Conservation (phyloP, 2,113 vertebrate genomes). For the Romanogobio albipinnatus region DNA sequence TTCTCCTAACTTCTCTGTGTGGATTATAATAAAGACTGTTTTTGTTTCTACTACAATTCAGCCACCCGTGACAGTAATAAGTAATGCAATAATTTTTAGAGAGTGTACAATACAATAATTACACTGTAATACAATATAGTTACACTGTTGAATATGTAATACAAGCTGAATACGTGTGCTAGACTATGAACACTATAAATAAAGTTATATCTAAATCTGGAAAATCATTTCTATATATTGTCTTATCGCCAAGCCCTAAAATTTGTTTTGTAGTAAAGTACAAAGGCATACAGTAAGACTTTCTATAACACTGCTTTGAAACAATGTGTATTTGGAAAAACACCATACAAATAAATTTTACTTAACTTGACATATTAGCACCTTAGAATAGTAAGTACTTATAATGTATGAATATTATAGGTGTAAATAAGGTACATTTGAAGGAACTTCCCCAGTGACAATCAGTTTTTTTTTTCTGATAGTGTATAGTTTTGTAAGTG, state of each 20-base stretch:
- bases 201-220: background rate
- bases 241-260: background rate
- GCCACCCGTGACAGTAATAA: too few species aligned
- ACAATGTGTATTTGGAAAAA: background rate
- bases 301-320: background rate
- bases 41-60: too few species aligned
- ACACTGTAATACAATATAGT: too few species aligned
- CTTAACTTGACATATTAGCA: background rate
- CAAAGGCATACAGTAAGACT: background rate
- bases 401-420: background rate
- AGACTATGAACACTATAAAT: background rate
- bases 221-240: background rate
- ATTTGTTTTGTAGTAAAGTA: background rate
- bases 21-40: too few species aligned
- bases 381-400: background rate
- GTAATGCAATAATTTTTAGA: too few species aligned
- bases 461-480: background rate
- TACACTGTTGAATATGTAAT: too few species aligned
- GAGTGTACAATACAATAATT: too few species aligned
- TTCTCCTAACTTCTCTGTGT: too few species aligned
- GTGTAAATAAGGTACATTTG: background rate
- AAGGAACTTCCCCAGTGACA: background rate
- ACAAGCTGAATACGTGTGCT: too few species aligned
- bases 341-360: background rate
- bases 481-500: background rate